Conservation (phyloP, 1,140 invertebrate species). For the Papilio aristodemus region DNA sequence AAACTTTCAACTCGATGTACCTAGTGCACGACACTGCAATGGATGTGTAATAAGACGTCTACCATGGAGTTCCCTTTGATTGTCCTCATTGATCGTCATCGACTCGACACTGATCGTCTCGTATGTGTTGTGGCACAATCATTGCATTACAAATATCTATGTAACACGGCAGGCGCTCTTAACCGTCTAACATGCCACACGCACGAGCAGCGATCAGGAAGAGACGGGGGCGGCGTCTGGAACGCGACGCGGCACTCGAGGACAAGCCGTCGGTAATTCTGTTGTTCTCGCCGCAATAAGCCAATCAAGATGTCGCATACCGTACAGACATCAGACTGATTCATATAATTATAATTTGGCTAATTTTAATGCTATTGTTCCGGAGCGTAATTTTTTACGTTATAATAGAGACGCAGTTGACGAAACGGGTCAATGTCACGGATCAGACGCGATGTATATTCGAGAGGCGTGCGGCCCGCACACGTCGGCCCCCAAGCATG, state of each 20-base stretch:
- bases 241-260: not conserved
- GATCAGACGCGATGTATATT: not conserved
- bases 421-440: slow-evolving; percentile 10
- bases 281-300: slow-evolving; percentile 1
- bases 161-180: no score
- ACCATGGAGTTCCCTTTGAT: no score
- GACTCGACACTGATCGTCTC: no score
- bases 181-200: no score
- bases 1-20: no score
- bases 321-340: not conserved
- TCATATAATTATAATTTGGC: not conserved
- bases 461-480: not conserved
- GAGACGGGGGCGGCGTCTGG: not conserved
- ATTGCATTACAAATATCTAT: no score
- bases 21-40: no score
- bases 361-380: not conserved
- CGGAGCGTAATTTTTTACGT: not conserved
- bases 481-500: not conserved
- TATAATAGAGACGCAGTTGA: not conserved
- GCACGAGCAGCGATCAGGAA: not conserved
- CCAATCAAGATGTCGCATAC: not conserved
- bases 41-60: no score
- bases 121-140: no score
- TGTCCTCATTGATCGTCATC: no score
- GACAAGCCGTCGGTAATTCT: not conserved